Evolutionary conservation across 2,113 vertebrate species (phyloP).

Genomic region (Podarcis muralis): DNA sequence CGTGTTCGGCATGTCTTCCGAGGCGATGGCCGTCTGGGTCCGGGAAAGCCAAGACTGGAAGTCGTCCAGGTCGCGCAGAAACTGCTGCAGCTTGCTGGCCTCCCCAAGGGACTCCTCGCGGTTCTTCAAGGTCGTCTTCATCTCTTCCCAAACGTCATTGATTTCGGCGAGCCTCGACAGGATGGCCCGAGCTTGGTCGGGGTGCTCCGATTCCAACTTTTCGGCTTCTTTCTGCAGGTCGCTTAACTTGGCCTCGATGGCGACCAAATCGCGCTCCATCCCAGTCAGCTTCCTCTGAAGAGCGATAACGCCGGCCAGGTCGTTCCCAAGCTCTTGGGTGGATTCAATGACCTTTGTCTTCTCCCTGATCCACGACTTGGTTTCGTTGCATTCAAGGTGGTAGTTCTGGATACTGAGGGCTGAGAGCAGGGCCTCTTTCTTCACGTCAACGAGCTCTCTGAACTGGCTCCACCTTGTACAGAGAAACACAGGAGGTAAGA

Average conservation of each 20-base stretch:
- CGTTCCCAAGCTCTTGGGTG: constrained; percentile 96
- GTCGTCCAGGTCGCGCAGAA: constrained; percentile 95
- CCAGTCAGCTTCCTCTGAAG: constrained; percentile 97
- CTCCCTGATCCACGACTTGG: constrained; percentile 99
- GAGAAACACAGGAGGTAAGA: constrained; percentile 17
- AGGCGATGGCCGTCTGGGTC: constrained; percentile 96
- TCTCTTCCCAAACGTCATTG: constrained; percentile 92
- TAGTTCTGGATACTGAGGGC: constrained; percentile 98
- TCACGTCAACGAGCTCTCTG: constrained; percentile 94
- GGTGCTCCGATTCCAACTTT: constrained; percentile 88
- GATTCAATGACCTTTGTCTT: constrained; percentile 99
- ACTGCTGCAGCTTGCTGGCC: constrained; percentile 98
- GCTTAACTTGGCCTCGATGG: constrained; percentile 93
- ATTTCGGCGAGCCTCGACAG: constrained; percentile 91
- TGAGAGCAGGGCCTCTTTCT: constrained; percentile 92
- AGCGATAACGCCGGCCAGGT: constrained; percentile 96
- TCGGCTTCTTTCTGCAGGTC: constrained; percentile 95
- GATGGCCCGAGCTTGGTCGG: constrained; percentile 94
- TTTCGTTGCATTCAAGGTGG: constrained; percentile 98
- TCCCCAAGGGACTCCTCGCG: constrained; percentile 95
- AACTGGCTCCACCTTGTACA: constrained; percentile 94
- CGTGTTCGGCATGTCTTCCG: constrained; percentile 97
- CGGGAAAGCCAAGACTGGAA: constrained; percentile 98
- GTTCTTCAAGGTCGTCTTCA: constrained; percentile 95
- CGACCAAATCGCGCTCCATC: constrained; percentile 96